A percentile compares a stretch with the other conserved stretches of the same genome.
These are phyloP conservation scores for Plebejus melissa DNA, from an alignment of 2,888 invertebrate species.

Conservation along the genomic window DNA sequence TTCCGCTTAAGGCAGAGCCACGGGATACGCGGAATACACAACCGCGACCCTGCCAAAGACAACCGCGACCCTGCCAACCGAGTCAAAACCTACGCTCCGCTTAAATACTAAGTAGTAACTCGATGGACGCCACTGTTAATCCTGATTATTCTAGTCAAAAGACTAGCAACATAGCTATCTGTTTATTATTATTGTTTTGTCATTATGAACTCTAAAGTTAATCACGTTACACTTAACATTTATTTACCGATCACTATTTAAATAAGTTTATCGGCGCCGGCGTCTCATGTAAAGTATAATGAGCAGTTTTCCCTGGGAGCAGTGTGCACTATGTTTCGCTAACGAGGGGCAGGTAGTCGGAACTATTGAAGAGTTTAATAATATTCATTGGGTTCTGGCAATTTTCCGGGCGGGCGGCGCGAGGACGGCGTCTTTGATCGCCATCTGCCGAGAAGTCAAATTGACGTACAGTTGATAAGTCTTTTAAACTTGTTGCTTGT, in stretches of 20 bases:
- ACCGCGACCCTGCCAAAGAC: too few relatives aligned
- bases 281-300: conserved; percentile 13
- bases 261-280: neutral
- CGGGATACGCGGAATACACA: too few relatives aligned
- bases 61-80: too few relatives aligned
- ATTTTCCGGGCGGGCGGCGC: conserved; percentile 72
- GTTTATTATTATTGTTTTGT: too few relatives aligned
- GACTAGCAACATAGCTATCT: too few relatives aligned
- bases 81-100: too few relatives aligned
- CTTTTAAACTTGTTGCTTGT: conserved; percentile 38
- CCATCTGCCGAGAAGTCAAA: conserved; percentile 60
- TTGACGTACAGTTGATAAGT: conserved; percentile 53
- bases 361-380: conserved; percentile 77
- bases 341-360: conserved; percentile 65
- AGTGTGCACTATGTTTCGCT: conserved; percentile 49
- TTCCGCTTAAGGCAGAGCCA: too few relatives aligned
- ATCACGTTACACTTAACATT: neutral
- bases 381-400: conserved; percentile 78
- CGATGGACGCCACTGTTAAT: too few relatives aligned
- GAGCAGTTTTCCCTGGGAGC: conserved; percentile 25
- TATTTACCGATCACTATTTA: neutral
- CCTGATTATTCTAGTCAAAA: too few relatives aligned
- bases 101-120: too few relatives aligned
- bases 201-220: too few relatives aligned
- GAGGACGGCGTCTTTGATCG: conserved; percentile 67